phyloP scores from a whole-genome alignment of 2,888 invertebrate species.

The Dinocampus coccinellae region DNA sequence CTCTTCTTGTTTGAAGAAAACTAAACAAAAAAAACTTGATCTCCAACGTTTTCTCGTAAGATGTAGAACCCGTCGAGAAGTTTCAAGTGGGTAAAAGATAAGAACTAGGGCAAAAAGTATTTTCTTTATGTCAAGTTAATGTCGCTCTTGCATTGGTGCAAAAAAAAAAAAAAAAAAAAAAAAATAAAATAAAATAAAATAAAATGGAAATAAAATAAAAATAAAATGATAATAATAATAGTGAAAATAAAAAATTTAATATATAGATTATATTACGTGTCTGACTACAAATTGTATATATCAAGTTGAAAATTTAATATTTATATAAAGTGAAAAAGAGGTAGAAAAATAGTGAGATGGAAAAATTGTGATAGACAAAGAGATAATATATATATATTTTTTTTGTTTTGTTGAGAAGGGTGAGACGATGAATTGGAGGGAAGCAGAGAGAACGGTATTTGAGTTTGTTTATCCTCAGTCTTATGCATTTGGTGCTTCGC shows the following conservation, averaged over 20 bases:
- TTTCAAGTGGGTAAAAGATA: slow-evolving; percentile 25
- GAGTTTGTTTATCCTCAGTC: slow-evolving; percentile 23
- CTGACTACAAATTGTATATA: slow-evolving; percentile 20
- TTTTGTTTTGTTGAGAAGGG: no score
- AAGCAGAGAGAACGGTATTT: background rate
- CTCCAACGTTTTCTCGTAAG: background rate
- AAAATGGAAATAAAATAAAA: no score
- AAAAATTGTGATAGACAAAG: background rate
- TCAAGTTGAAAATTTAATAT: background rate
- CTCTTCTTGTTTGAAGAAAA: background rate
- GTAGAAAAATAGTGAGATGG: background rate
- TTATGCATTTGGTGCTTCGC: slow-evolving; percentile 20
- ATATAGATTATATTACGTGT: no score
- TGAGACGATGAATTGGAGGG: no score
- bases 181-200: no score
- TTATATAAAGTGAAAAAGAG: background rate
- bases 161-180: no score
- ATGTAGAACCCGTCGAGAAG: slow-evolving; percentile 8
- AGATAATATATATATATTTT: no score
- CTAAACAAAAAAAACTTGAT: background rate
- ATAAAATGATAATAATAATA: no score
- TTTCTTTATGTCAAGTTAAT: slow-evolving; percentile 12
- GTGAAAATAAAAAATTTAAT: no score
- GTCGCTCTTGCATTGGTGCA: slow-evolving; percentile 2
- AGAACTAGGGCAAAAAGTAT: slow-evolving; percentile 6